Percentiles rank a stretch among this genome's conserved stretches.
phyloP scores from a whole-genome alignment of 2,797 vertebrate genomes.

The Premnoplex brunnescens region DNA sequence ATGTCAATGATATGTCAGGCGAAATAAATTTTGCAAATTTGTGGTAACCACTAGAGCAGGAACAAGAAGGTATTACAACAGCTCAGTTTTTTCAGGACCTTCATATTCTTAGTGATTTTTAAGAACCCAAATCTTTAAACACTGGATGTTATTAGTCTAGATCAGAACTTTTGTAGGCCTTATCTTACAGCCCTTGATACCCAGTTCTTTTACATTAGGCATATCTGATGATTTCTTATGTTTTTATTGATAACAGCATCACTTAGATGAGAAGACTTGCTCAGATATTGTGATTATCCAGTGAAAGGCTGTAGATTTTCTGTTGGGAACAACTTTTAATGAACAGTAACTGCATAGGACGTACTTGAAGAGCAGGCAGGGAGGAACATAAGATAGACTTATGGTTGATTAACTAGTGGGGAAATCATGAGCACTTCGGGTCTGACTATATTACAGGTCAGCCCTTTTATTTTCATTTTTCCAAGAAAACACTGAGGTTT shows the following conservation, averaged over 20 bases:
- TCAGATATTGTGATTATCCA: not conserved
- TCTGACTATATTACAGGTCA: not conserved
- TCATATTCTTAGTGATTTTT: not conserved
- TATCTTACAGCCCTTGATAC: not conserved
- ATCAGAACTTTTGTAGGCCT: not conserved
- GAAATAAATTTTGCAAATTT: not conserved
- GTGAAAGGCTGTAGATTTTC: not conserved
- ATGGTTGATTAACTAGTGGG: not conserved
- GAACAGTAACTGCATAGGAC: not conserved
- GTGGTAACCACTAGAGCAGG: not conserved
- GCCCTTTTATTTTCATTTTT: not conserved
- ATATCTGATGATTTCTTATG: not conserved
- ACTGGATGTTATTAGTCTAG: not conserved
- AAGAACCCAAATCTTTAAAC: not conserved
- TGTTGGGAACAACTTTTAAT: not conserved
- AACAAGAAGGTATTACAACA: not conserved
- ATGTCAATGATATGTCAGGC: not conserved
- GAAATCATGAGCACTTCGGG: not conserved
- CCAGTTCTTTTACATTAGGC: not conserved
- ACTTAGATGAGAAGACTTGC: not conserved
- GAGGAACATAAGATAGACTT: not conserved
- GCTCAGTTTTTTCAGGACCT: not conserved
- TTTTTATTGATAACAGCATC: not conserved
- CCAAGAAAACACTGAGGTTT: rapidly evolving
- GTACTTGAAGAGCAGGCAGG: not conserved